Evolutionary conservation across 2,888 invertebrate species (phyloP).

Genomic region (Hypena proboscidalis): DNA sequence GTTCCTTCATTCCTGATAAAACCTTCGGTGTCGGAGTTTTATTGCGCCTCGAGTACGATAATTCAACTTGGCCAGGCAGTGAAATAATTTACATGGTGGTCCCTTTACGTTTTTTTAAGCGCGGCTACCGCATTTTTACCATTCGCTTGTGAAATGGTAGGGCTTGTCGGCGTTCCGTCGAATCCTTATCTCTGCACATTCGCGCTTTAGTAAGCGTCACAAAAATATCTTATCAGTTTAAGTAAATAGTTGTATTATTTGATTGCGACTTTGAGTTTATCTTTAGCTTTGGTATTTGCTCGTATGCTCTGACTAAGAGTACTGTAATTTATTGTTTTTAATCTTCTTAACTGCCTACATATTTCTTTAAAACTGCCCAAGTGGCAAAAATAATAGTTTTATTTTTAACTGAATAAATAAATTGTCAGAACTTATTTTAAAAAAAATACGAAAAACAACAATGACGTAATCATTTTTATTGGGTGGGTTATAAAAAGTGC

Average conservation of each 20-base stretch:
- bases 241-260: constrained; percentile 27
- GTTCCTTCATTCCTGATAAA: constrained; percentile 78
- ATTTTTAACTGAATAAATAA: not conserved
- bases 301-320: not conserved
- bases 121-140: constrained; percentile 69
- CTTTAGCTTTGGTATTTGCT: not conserved
- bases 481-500: constrained; percentile 53
- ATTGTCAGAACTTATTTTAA: constrained; percentile 11
- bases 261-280: constrained; percentile 7
- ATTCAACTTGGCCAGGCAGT: constrained; percentile 70
- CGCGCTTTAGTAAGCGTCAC: constrained; percentile 42
- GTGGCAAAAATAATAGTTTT: no score
- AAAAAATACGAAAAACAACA: constrained; percentile 36
- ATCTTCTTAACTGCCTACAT: not conserved
- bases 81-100: constrained; percentile 80
- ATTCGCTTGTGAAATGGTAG: constrained; percentile 45
- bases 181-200: constrained; percentile 47
- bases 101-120: constrained; percentile 65
- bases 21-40: constrained; percentile 75
- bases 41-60: constrained; percentile 75
- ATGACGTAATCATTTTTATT: constrained; percentile 49
- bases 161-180: constrained; percentile 35
- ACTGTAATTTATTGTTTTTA: not conserved
- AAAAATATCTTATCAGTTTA: constrained; percentile 40
- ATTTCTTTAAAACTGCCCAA: constrained; percentile 5